Evolutionary conservation across 2,113 vertebrate species (phyloP), one percentile per base, ranked within the genome.

Genomic region (Addax nasomaculatus): DNA sequence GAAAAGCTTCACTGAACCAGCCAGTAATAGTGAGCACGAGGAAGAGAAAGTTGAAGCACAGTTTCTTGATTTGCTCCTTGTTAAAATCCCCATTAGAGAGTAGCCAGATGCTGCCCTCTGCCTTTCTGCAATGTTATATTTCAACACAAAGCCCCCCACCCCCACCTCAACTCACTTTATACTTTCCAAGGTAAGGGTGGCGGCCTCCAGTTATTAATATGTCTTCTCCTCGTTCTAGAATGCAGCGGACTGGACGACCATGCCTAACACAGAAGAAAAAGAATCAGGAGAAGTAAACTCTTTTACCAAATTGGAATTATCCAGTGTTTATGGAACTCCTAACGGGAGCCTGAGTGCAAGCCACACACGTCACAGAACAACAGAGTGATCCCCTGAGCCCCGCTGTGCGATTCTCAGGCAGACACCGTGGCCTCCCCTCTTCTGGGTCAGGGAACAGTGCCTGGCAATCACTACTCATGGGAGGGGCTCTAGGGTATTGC

Each of bases 171-270:
- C 98, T 97, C 64, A 99, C 99, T 98, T 99, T 99, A 95, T 99
- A 99, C 97, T 98, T 99, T 39, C 98, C 99, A 90, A 99, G 96
- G 88, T 99, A 98, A 10, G 99, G 99, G 83, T 99, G 99, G 8
- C 98, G 97, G 33, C 95, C 99, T 89, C 98, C 99, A 2, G 98
- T 98, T 89, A 99, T 99, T 87, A 99, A 92, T 98, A 99, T 99
- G 98, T 99, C 99, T 21, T 98, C 99, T 53, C 99, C 99, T 96
- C 99, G 98, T 93, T 99, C 99, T 95, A 99, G 97, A 76, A 99
- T 87, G 79, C 99, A 99, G 88, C 98, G 98, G 39, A 99, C 98
- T 0, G 99, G 98, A 6, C 33, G 93, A 17, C 97, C 79, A 0
- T 99, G 99, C 98, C 99, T 99, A 94, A 95, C 88, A 70, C 16